Evolutionary conservation across 2,113 vertebrate genomes (phyloP).

Genomic region (Petrocephalus zakoni): DNA sequence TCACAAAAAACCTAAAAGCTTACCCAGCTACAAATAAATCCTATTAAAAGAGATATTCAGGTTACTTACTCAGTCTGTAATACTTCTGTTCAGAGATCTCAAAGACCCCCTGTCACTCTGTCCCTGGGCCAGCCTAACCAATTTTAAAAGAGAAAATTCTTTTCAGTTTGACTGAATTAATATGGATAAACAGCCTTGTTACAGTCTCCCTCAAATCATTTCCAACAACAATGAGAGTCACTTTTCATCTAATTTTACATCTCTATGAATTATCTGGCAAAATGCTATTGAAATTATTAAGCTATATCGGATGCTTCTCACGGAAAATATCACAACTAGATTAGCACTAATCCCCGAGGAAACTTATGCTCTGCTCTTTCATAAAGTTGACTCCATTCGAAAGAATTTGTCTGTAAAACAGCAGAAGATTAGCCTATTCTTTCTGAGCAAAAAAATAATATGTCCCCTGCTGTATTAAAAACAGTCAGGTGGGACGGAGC

Average conservation of each 20-base stretch:
- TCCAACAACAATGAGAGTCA: neutral
- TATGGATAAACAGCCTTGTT: neutral
- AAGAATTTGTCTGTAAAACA: conserved; percentile 25
- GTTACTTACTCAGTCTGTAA: neutral
- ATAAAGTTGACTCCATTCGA: conserved; percentile 39
- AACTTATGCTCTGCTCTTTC: conserved; percentile 30
- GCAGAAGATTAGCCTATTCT: neutral
- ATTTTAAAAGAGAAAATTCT: neutral
- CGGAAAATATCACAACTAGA: neutral
- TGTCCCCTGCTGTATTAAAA: conserved; percentile 7
- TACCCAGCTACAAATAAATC: neutral
- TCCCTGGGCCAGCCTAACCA: neutral
- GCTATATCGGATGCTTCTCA: neutral
- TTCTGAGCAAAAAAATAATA: neutral
- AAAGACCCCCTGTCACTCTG: neutral
- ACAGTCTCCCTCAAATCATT: neutral
- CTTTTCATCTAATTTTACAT: conserved; percentile 7
- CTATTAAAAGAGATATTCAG: neutral
- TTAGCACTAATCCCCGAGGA: neutral
- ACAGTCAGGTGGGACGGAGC: neutral
- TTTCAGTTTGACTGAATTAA: neutral
- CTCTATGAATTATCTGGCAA: conserved; percentile 7
- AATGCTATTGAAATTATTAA: neutral
- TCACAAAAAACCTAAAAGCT: neutral
- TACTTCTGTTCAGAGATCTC: conserved; percentile 1